phyloP scores from a whole-genome alignment of 2,797 vertebrate genomes.

The Hoplostethus mediterraneus region DNA sequence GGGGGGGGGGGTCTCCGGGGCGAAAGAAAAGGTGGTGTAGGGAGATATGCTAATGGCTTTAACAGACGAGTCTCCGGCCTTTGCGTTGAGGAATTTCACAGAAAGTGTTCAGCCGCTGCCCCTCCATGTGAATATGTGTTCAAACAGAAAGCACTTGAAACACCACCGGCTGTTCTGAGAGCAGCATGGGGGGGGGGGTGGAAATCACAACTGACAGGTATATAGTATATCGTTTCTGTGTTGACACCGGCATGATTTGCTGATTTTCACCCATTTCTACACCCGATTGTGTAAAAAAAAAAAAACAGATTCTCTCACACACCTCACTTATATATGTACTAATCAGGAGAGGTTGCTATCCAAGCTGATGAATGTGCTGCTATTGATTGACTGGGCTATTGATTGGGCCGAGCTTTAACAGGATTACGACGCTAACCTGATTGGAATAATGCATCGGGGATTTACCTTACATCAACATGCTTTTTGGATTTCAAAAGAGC shows the following conservation, averaged over 20 bases:
- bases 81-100: conserved; percentile 77
- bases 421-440: conserved; percentile 80
- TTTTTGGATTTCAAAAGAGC: conserved; percentile 37
- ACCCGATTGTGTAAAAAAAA: conserved; percentile 1
- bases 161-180: neutral
- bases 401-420: conserved; percentile 77
- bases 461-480: conserved; percentile 42
- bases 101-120: conserved; percentile 54
- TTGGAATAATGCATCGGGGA: conserved; percentile 76
- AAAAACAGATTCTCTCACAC: conserved; percentile 16
- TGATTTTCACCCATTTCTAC: neutral
- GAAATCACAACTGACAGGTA: neutral
- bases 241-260: neutral
- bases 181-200: too few species aligned
- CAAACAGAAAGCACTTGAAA: conserved; percentile 8
- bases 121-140: conserved; percentile 41
- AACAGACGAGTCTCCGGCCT: conserved; percentile 77
- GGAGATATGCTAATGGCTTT: conserved; percentile 75
- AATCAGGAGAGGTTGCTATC: conserved; percentile 59
- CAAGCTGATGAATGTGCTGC: conserved; percentile 71
- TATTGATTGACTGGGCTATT: conserved; percentile 76
- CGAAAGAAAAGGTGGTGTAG: conserved; percentile 66
- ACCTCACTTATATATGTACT: conserved; percentile 34
- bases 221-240: neutral
- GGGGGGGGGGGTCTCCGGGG: conserved; percentile 17